Percentiles rank a stretch among this genome's conserved stretches.
phyloP scores from a whole-genome alignment of 2,888 invertebrate genomes.

The Pristionchus maxplancki region DNA sequence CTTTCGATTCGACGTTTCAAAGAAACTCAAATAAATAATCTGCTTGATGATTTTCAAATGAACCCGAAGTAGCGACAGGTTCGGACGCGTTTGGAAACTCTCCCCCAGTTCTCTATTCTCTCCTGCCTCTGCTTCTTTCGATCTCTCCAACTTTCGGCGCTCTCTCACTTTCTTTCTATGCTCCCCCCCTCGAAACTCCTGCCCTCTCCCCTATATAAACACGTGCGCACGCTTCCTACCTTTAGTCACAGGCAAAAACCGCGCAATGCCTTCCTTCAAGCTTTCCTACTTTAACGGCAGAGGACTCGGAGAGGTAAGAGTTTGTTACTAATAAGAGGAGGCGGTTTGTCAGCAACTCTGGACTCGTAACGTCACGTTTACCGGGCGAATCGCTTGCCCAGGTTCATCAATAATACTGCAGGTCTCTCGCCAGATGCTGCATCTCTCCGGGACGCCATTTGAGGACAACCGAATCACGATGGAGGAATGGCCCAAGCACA shows the following conservation, averaged over 20 bases:
- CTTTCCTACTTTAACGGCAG: constrained; percentile 42
- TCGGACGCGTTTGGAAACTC: not conserved
- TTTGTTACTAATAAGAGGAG: too few relatives aligned
- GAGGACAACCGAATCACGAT: constrained; percentile 19
- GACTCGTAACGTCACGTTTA: too few relatives aligned
- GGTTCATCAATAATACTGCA: not conserved
- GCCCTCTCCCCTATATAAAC: constrained; percentile 24
- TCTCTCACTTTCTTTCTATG: not conserved
- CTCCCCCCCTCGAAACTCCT: not conserved
- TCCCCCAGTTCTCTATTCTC: not conserved
- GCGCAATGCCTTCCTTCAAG: constrained; percentile 45
- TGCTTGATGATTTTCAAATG: too few relatives aligned
- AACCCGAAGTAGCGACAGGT: too few relatives aligned
- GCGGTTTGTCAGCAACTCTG: too few relatives aligned
- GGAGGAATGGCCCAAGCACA: constrained; percentile 48
- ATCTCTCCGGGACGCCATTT: constrained; percentile 51
- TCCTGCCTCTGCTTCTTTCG: not conserved
- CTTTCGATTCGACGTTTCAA: too few relatives aligned
- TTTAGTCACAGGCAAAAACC: not conserved
- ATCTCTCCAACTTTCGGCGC: too few relatives aligned
- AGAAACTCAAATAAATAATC: too few relatives aligned
- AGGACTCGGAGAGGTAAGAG: constrained; percentile 49
- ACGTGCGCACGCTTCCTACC: not conserved
- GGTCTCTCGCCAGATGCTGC: constrained; percentile 48
- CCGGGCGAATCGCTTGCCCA: too few relatives aligned